A percentile compares a stretch with the other conserved stretches of the same genome.
Evolutionary conservation across 2,113 vertebrate genomes (phyloP).

Genomic region (Emydura subglobosa): DNA sequence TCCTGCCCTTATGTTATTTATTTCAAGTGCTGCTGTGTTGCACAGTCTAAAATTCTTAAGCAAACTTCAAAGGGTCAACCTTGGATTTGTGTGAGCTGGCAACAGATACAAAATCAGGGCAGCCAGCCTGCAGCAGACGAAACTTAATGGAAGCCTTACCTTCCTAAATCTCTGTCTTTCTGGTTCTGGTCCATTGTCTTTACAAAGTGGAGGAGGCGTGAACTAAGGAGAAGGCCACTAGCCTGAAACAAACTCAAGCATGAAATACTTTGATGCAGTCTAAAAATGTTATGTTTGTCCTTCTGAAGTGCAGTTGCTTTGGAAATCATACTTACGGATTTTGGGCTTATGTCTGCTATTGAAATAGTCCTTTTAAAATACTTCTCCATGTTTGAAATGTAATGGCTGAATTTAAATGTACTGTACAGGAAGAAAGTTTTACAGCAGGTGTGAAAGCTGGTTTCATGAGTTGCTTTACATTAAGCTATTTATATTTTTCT

Average conservation of each 20-base stretch:
- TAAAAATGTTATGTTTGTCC: rapidly evolving
- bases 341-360: too few relatives aligned
- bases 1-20: neutral
- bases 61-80: neutral
- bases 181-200: neutral
- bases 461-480: neutral
- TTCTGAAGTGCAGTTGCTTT: neutral
- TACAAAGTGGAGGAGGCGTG: rapidly evolving
- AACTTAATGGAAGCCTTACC: neutral
- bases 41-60: neutral
- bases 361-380: neutral
- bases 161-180: neutral
- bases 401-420: neutral
- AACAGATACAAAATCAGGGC: rapidly evolving
- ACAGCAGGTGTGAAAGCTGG: neutral
- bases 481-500: neutral
- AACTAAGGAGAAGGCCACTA: rapidly evolving
- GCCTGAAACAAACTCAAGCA: neutral
- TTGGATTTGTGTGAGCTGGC: neutral
- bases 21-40: neutral
- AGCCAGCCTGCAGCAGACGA: neutral
- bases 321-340: neutral
- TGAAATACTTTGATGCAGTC: neutral
- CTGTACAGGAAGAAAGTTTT: neutral
- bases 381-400: neutral